Base-by-base conservation (phyloP, 2,113 vertebrate genomes). In the Solenodon paradoxus region DNA sequence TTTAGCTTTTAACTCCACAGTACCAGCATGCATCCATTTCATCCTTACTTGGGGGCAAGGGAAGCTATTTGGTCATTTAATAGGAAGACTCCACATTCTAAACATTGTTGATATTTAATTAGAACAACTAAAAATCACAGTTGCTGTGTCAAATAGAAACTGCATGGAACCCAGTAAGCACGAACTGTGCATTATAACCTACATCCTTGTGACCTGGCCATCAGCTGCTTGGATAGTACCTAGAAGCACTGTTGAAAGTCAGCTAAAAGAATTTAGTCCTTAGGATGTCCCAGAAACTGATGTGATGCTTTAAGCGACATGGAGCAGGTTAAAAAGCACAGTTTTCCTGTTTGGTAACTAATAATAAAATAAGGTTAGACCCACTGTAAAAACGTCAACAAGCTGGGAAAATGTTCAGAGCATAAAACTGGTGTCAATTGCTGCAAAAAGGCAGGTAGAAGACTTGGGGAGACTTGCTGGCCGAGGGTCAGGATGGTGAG, bases 321-420 rank as follows among this genome's bases (percentile, higher is more conserved):
- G 64, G 75, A 83, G 49, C 22, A n/a, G 64, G 71, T 16, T 38
- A 69, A 84, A 87, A 84, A 77, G n/a, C 64, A 81, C 92, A 59
- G 59, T 64, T 8, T 35, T 71, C 35, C 11, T 10, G 3, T 74
- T 84, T 45, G 96, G 63, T 87, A 87, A 80, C 81, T 91, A 83
- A 80, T 80, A 87, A 93, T 66, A 92, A 38, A 93, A 88, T 90
- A 64, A 92, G 75, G 51, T 90, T 92, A 66, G 69, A 63, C 57
- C 53, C 51, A 77, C 57, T 92, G 47, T 93, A 83, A 95, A 96
- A 94, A 93, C 75, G 88, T 94, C 94, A 74, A 30, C 61, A 80
- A 77, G 64, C 53, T 30, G 22, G 47, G 22, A 61, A 90, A 85
- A 85, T 53, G 16, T 75, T 64, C 63, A 86, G 45, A 93, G 74